These are phyloP conservation scores for Myocastor coypus DNA, from an alignment of 2,113 vertebrate genomes.

Conservation along the genomic window DNA sequence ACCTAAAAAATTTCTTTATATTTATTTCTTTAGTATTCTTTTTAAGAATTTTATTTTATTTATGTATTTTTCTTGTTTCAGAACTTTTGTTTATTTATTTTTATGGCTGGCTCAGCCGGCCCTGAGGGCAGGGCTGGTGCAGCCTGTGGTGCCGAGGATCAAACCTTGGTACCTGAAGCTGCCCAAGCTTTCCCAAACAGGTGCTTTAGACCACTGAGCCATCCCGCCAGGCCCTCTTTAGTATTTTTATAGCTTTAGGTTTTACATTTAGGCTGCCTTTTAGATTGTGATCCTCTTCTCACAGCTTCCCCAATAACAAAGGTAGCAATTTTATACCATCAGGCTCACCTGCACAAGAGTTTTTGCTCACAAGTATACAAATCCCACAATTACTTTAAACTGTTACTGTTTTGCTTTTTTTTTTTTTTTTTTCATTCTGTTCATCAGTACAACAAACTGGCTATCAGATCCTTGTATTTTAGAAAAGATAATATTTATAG, in stretches of 20 bases:
- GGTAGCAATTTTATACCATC: not conserved
- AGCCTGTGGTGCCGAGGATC: too few relatives aligned
- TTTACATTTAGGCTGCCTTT: conserved; percentile 15
- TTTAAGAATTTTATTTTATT: too few relatives aligned
- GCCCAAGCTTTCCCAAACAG: too few relatives aligned
- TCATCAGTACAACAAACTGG: not conserved
- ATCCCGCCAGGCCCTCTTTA: too few relatives aligned
- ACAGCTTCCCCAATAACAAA: not conserved
- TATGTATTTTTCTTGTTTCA: too few relatives aligned
- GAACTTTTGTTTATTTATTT: too few relatives aligned
- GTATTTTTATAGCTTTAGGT: not conserved
- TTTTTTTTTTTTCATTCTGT: not conserved
- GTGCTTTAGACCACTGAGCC: too few relatives aligned
- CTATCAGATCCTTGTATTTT: conserved; percentile 4
- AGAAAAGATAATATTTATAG: not conserved
- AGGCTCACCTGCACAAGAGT: not conserved
- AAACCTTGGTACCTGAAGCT: too few relatives aligned
- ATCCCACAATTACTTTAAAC: not conserved
- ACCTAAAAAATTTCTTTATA: not conserved
- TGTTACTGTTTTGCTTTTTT: not conserved
- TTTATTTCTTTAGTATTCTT: too few relatives aligned
- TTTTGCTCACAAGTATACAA: not conserved
- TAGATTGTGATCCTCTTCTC: not conserved
- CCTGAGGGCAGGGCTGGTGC: too few relatives aligned
- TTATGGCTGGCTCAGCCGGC: too few relatives aligned